phyloP scores from a whole-genome alignment of 2,113 vertebrate genomes.

The Rhodinocichla rosea region DNA sequence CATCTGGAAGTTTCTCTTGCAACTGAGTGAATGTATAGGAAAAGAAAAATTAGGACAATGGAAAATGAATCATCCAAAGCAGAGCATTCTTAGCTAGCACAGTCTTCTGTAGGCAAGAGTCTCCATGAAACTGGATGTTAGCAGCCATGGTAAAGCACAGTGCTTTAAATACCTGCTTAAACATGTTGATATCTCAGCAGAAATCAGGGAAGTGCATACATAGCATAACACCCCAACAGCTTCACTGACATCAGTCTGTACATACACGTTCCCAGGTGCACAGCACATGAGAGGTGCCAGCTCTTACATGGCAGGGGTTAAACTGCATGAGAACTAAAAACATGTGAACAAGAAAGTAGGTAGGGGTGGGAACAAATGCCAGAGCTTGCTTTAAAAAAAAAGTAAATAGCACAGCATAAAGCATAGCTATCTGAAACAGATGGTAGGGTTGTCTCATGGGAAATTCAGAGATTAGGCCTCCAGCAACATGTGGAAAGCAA shows the following conservation, averaged over 20 bases:
- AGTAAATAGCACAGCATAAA: not conserved
- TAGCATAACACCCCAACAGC: not conserved
- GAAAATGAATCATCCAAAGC: not conserved
- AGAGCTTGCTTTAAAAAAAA: not conserved
- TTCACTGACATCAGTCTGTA: not conserved
- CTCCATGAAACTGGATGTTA: not conserved
- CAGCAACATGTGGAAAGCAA: not conserved
- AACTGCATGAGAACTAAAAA: not conserved
- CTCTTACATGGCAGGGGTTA: not conserved
- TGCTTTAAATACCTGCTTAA: not conserved
- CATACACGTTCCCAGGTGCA: not conserved
- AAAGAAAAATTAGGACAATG: not conserved
- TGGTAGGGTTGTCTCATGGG: not conserved
- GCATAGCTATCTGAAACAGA: not conserved
- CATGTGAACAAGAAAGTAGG: not conserved
- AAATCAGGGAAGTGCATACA: not conserved
- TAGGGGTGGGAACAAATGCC: not conserved
- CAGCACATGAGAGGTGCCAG: not conserved
- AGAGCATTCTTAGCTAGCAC: not conserved
- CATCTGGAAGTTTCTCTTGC: not conserved
- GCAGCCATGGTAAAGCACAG: not conserved
- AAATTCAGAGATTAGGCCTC: not conserved
- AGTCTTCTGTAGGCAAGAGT: not conserved
- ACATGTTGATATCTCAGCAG: not conserved
- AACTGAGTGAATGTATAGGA: not conserved